Percentiles rank a stretch among this genome's conserved stretches.
phyloP scores from a whole-genome alignment of 1,140 invertebrate species.

The Drosophila pandora region DNA sequence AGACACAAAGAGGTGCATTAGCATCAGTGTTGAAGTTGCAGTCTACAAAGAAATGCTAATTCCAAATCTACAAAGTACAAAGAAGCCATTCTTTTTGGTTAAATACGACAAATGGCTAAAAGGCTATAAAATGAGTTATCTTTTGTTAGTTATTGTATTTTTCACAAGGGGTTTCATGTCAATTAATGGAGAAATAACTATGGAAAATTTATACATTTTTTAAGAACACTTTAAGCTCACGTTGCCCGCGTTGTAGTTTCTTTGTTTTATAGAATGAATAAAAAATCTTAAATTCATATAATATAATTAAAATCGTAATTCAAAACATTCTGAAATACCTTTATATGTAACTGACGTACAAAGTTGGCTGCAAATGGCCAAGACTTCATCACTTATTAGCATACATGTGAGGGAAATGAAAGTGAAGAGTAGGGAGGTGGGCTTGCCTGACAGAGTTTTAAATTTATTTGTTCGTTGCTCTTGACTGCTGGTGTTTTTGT shows the following conservation, averaged over 20 bases:
- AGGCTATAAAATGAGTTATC: too few species aligned
- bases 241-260: too few species aligned
- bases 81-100: too few species aligned
- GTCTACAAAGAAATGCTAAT: not conserved
- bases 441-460: conserved; percentile 55
- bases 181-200: too few species aligned
- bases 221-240: too few species aligned
- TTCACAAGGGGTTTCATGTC: too few species aligned
- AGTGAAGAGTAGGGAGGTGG: conserved; percentile 5
- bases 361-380: conserved; percentile 7
- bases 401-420: conserved; percentile 8
- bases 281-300: too few species aligned
- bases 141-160: too few species aligned
- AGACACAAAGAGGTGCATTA: conserved; percentile 23
- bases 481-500: conserved; percentile 39
- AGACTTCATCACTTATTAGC: conserved; percentile 17
- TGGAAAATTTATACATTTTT: too few species aligned
- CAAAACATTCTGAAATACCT: not conserved
- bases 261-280: too few species aligned
- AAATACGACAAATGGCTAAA: too few species aligned
- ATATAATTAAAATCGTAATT: not conserved
- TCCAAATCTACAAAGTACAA: not conserved
- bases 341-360: too few species aligned
- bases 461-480: conserved; percentile 66
- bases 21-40: conserved; percentile 5